A percentile compares a stretch with the other conserved stretches of the same genome.
Conservation (phyloP, 2,113 vertebrate genomes). For the Polypterus bichir region DNA sequence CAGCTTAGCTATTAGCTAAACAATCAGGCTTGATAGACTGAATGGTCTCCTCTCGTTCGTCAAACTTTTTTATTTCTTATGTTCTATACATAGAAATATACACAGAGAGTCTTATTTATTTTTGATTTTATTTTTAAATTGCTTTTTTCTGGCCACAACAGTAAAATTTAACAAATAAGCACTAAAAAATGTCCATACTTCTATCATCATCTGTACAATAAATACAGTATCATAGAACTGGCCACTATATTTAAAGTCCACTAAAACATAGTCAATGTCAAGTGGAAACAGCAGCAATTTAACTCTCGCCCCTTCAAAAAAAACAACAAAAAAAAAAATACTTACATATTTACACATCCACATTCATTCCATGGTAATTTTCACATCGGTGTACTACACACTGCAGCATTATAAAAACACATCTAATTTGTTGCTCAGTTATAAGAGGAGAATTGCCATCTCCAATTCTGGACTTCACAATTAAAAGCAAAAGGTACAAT, state of each 20-base stretch:
- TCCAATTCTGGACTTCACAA: slow-evolving; percentile 27
- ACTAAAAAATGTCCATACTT: slow-evolving; percentile 81
- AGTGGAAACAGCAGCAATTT: slow-evolving; percentile 72
- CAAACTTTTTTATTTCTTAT: too few relatives aligned
- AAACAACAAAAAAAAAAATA: slow-evolving; percentile 62
- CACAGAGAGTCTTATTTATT: slow-evolving; percentile 11
- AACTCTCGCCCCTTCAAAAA: slow-evolving; percentile 44
- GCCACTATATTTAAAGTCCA: slow-evolving; percentile 66
- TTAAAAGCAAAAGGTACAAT: slow-evolving; percentile 59
- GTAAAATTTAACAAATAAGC: slow-evolving; percentile 97
- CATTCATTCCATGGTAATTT: slow-evolving; percentile 63
- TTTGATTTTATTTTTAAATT: slow-evolving; percentile 64
- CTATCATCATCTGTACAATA: slow-evolving; percentile 89
- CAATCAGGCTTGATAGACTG: too few relatives aligned
- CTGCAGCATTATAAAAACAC: slow-evolving; percentile 71
- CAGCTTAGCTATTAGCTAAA: too few relatives aligned
- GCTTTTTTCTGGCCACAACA: slow-evolving; percentile 88
- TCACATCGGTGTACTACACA: slow-evolving; percentile 77
- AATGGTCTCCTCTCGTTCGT: too few relatives aligned
- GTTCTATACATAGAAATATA: too few relatives aligned
- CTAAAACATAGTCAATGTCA: slow-evolving; percentile 61
- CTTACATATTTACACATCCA: slow-evolving; percentile 84
- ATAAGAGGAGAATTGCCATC: slow-evolving; percentile 6
- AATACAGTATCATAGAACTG: slow-evolving; percentile 93
- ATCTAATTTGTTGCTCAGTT: slow-evolving; percentile 60